Base-by-base conservation (phyloP, 2,113 vertebrate genomes). In the Castor canadensis region DNA sequence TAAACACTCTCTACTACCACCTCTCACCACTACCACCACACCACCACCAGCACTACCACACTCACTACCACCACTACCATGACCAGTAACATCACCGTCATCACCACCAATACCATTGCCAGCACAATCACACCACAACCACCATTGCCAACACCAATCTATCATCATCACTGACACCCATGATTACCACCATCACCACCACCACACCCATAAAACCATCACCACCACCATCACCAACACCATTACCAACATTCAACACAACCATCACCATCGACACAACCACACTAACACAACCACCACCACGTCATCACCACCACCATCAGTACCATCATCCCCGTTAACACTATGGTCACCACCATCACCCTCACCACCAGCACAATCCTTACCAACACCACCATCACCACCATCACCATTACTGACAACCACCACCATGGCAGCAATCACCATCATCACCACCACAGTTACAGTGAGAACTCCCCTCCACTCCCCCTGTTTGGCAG, bases 31-130 rank as follows among this genome's bases (percentile, higher is more conserved):
- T 7, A 45, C 10, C 30, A 62, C 9, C 20, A 35, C 30, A 30
- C 1, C 9, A 73, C 13, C 9, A 13, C 1, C 20, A 56, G 35
- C 5, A 24, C 38, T 43, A 30, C 16, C 38, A 28, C 22, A 30
- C 24, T 6, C 81, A 85, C 45, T 38, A 85, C 67, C 32, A 38
- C 17, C 8, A 22, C 24, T 17, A 15, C 0, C 43, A 22, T 9
- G 15, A 43, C 12, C n/a, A 11, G 3, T 24, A 52, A 0, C 38
- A 62, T 2, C 60, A 56, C 0, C 1, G 15, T 15, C 16, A 58
- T 8, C 24, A 62, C 3, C 28, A 32, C 73, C n/a, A 64, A 32
- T 72, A 45, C 6, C 49, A 22, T 8, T 43, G 22, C 26, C 47
- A 35, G 19, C 64, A 64, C 3, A 11, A 17, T 4, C 64, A 88